Conservation (phyloP, 2,113 vertebrate genomes). For the Apistogramma diplotaenia region DNA sequence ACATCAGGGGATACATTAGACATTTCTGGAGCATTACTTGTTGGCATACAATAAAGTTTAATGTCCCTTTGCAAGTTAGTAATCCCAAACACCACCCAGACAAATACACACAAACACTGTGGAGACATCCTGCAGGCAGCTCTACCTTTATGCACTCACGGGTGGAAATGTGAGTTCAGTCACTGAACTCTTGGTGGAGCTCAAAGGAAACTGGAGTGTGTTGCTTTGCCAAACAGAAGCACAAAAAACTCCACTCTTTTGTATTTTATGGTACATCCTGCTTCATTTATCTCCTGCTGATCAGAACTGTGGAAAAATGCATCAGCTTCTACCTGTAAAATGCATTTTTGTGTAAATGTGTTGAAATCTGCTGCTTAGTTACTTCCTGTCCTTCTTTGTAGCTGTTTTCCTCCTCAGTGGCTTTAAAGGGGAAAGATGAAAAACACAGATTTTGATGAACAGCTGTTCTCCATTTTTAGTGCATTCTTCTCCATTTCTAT, state of each 20-base stretch:
- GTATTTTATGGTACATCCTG: neutral
- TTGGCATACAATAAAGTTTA: constrained; percentile 58
- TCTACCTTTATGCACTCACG: constrained; percentile 21
- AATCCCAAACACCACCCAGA: neutral
- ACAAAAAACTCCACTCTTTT: neutral
- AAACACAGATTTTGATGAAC: neutral
- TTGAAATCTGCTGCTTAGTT: neutral
- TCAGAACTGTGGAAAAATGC: neutral
- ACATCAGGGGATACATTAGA: constrained; percentile 32
- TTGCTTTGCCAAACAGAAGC: neutral
- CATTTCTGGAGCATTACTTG: constrained; percentile 4
- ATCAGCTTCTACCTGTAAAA: neutral
- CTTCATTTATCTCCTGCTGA: neutral
- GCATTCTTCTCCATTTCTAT: neutral
- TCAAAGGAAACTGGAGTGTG: constrained; percentile 26
- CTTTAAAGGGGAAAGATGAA: neutral
- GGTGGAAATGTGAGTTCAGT: neutral
- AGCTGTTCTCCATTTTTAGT: neutral
- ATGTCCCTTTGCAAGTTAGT: constrained; percentile 31
- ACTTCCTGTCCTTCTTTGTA: no score
- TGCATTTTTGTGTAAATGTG: neutral
- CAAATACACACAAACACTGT: neutral
- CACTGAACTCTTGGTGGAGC: constrained; percentile 29
- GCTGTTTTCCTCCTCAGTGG: neutral
- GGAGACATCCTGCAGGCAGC: neutral